Base-by-base conservation (phyloP, 92 coral and sea anemone genomes). In the Meandrina meandrites region DNA sequence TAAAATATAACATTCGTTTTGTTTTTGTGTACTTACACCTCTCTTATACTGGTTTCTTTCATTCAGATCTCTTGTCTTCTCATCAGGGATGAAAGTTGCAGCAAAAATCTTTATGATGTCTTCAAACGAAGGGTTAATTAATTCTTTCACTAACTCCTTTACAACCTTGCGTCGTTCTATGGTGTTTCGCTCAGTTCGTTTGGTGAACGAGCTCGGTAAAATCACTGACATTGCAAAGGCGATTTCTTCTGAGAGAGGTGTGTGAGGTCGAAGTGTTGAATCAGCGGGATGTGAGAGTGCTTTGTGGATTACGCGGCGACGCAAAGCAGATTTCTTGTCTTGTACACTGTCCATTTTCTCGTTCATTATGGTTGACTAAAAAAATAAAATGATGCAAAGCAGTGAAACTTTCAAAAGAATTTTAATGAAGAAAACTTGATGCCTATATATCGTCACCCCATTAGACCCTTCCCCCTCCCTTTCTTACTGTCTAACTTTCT, bases 241-340 rank as follows among this genome's bases (percentile, higher is more conserved):
- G 79, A 83, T 37, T 5, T 35, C 79, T 30, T 35, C 6, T 12
- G 86, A 72, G 8, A 83, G 48, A 19, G 86, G 27, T 18, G 86
- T 6, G 34, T 83, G 79, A 22, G 79, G 50, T 51, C 68, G 64
- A 16, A 70, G 79, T 21, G 76, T 45, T 21, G 76, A 66, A 45
- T 45, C 64, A 42, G 76, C 54, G 8, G 75, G 75, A 4, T 12
- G 57, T 0, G 87, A 72, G 21, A 83, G 48, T 17, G 79, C 79
- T 62, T 83, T 83, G 53, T 54, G 86, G 51, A 83, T 83, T 12
- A 83, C 24, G 42, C 51, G 79, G 27, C 86, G 86, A 71, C 86
- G 45, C 78, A 31, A 13, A n/a, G 51, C 69, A 51, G 79, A 70
- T 73, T 53, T 83, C 69, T 53, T 32, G 48, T 83, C 86, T 48